phyloP scores from a whole-genome alignment of 1,140 invertebrate genomes.

The Lamellibrachia luymesi region DNA sequence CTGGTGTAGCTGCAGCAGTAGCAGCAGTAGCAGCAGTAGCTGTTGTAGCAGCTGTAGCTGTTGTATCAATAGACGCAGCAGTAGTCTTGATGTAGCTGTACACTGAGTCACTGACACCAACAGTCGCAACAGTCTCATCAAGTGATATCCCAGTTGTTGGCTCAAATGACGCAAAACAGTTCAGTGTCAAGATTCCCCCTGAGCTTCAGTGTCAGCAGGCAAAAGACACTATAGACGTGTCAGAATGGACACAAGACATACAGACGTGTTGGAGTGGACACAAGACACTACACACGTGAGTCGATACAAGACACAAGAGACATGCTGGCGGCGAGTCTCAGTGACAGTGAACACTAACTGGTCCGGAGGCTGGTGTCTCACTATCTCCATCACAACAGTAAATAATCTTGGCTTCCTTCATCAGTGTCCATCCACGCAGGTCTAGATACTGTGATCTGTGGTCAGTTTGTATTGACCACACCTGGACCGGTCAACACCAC shows the following conservation, averaged over 20 bases:
- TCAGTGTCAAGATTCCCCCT: too few relatives aligned
- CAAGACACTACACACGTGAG: too few relatives aligned
- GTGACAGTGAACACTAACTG: not conserved
- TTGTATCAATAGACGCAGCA: not conserved
- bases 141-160: too few relatives aligned
- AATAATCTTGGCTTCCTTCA: not conserved
- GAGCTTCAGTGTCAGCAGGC: too few relatives aligned
- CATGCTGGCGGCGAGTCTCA: not conserved
- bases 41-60: not conserved
- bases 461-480: not conserved
- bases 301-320: not conserved
- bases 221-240: too few relatives aligned
- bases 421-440: not conserved
- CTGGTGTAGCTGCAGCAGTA: not conserved
- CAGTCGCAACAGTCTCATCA: too few relatives aligned
- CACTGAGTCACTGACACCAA: too few relatives aligned
- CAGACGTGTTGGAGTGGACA: too few relatives aligned
- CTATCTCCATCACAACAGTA: slow-evolving; percentile 1
- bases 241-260: too few relatives aligned
- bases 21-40: not conserved
- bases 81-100: not conserved
- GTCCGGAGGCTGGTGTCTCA: not conserved
- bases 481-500: not conserved
- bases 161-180: too few relatives aligned
- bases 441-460: not conserved